A percentile compares a stretch with the other conserved stretches of the same genome.
These are phyloP conservation scores for Paedocypris micromegethes DNA, from an alignment of 2,797 vertebrate genomes.

Conservation along the genomic window DNA sequence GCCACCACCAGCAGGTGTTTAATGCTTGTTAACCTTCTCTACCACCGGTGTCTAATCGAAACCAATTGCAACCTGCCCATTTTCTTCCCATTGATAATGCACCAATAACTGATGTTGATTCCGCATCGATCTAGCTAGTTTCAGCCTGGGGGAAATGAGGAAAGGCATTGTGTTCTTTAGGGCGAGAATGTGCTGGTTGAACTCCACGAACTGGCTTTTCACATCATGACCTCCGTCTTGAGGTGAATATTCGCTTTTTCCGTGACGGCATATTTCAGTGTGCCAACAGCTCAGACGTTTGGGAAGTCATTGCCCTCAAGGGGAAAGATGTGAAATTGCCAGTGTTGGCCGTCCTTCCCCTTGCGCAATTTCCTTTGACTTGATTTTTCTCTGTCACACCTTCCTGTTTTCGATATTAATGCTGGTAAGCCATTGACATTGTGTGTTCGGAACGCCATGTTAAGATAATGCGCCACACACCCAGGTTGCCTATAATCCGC, in stretches of 20 bases:
- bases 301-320: constrained; percentile 37
- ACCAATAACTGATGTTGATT: constrained; percentile 29
- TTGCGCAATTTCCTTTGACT: constrained; percentile 33
- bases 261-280: not conserved
- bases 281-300: constrained; percentile 28
- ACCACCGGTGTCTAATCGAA: constrained; percentile 31
- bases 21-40: constrained; percentile 34
- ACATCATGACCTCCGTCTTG: constrained; percentile 39
- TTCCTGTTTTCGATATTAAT: not conserved
- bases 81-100: constrained; percentile 30
- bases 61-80: constrained; percentile 14
- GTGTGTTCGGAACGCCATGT: not conserved
- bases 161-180: constrained; percentile 57
- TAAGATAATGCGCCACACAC: not conserved
- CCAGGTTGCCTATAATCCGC: not conserved
- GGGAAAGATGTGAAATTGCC: constrained; percentile 38
- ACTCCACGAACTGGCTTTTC: constrained; percentile 14
- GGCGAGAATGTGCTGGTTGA: constrained; percentile 47
- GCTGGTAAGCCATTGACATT: not conserved
- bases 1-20: constrained; percentile 18
- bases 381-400: constrained; percentile 12
- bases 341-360: constrained; percentile 41
- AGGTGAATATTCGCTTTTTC: not conserved
- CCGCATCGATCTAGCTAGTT: constrained; percentile 22
- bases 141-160: constrained; percentile 11